These are phyloP conservation scores for Napeogenes inachia DNA, from an alignment of 2,888 invertebrate species.

Conservation along the genomic window DNA sequence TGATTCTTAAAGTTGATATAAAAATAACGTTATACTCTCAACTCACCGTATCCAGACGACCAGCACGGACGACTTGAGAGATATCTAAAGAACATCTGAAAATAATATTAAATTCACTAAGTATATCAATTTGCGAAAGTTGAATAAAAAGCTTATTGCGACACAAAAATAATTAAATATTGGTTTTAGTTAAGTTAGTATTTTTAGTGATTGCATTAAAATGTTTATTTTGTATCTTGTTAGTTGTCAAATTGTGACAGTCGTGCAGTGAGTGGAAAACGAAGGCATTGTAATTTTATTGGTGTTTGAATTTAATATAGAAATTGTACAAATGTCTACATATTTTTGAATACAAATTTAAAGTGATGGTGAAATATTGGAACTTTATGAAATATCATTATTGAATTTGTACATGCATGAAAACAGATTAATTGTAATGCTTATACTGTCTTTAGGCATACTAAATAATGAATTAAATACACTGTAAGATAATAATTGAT, in stretches of 20 bases:
- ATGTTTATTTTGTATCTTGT: background rate
- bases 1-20: background rate
- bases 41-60: constrained; percentile 66
- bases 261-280: constrained; percentile 16
- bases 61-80: constrained; percentile 67
- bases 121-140: background rate
- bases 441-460: no score
- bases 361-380: no score
- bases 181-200: background rate
- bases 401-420: no score
- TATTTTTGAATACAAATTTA: no score
- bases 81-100: constrained; percentile 68
- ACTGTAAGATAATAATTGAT: no score
- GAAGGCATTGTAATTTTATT: no score
- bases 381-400: no score
- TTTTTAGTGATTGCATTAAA: constrained; percentile 9
- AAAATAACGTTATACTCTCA: background rate
- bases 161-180: background rate
- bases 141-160: background rate
- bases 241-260: constrained; percentile 26
- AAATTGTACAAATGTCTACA: no score
- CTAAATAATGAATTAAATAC: no score
- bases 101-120: background rate
- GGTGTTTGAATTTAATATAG: no score
- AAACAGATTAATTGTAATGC: no score